These are phyloP conservation scores for Amphipoea oculea DNA, from an alignment of 2,888 invertebrate genomes.

Conservation along the genomic window DNA sequence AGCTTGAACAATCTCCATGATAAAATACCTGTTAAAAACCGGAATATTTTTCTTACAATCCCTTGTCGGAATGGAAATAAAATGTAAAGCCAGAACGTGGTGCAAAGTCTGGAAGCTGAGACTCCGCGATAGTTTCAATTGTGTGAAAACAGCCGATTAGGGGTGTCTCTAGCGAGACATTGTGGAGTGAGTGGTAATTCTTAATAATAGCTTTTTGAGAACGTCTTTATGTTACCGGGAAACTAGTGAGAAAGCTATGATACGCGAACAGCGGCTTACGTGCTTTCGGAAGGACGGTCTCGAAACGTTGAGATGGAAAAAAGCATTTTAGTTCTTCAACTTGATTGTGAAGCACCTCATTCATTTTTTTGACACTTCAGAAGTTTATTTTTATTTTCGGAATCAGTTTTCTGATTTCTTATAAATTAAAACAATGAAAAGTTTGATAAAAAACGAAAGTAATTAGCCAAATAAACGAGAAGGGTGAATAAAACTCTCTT, in stretches of 20 bases:
- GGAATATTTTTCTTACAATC: conserved; percentile 28
- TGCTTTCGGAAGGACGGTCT: background rate
- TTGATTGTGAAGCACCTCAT: background rate
- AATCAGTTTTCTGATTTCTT: background rate
- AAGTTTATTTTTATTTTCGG: background rate
- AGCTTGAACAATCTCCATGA: background rate
- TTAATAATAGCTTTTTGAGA: conserved; percentile 57
- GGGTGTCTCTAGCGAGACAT: conserved; percentile 51
- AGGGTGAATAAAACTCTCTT: conserved; percentile 1
- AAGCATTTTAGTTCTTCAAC: background rate
- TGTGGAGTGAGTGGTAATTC: conserved; percentile 51
- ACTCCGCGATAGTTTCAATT: conserved; percentile 58
- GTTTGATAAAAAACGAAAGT: background rate
- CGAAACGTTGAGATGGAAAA: background rate
- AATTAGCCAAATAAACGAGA: conserved; percentile 9
- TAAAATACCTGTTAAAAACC: conserved; percentile 18
- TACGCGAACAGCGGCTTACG: background rate
- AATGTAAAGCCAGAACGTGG: conserved; percentile 51
- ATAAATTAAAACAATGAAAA: background rate
- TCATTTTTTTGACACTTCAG: background rate
- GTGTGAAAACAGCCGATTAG: conserved; percentile 62
- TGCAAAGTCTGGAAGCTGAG: conserved; percentile 32
- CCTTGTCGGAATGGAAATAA: conserved; percentile 45
- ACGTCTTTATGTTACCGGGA: conserved; percentile 19
- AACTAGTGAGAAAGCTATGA: conserved; percentile 14